These are phyloP conservation scores for Scaptomyza polygonia DNA, from an alignment of 2,888 invertebrate genomes.

Conservation along the genomic window DNA sequence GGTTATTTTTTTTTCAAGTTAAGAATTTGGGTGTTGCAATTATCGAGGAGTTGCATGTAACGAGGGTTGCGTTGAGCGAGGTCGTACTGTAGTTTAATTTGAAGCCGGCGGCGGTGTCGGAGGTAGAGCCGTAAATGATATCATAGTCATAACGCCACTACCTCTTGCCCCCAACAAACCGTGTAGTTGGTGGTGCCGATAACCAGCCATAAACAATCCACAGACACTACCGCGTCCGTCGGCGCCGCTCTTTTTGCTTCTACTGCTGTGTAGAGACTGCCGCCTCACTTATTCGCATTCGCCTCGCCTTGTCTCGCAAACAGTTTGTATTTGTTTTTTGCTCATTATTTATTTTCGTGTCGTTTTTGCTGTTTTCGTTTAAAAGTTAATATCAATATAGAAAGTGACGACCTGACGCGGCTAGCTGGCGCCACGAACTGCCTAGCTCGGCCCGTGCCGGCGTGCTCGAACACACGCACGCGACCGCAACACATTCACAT, in stretches of 20 bases:
- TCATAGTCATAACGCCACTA: constrained; percentile 59
- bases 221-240: constrained; percentile 39
- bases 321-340: constrained; percentile 71
- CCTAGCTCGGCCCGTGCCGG: constrained; percentile 59
- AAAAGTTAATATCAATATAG: constrained; percentile 82
- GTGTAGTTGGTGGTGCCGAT: constrained; percentile 41
- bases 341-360: constrained; percentile 75
- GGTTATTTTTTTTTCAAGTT: no score
- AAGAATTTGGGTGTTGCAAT: no score
- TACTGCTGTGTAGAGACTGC: constrained; percentile 10
- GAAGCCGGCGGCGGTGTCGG: constrained; percentile 42
- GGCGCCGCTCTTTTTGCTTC: constrained; percentile 48
- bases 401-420: constrained; percentile 83
- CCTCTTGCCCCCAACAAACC: constrained; percentile 8
- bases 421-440: constrained; percentile 80
- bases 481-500: constrained; percentile 46
- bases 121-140: constrained; percentile 67
- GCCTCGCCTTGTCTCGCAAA: constrained; percentile 22
- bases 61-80: no score
- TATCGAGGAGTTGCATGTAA: no score
- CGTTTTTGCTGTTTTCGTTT: constrained; percentile 78
- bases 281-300: constrained; percentile 52
- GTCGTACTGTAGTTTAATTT: no score
- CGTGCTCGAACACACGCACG: constrained; percentile 75
- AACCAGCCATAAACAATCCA: constrained; percentile 46